phyloP scores from a whole-genome alignment of 53 echinoderm and acorn worm genomes.

The Paelopatides confundens region DNA sequence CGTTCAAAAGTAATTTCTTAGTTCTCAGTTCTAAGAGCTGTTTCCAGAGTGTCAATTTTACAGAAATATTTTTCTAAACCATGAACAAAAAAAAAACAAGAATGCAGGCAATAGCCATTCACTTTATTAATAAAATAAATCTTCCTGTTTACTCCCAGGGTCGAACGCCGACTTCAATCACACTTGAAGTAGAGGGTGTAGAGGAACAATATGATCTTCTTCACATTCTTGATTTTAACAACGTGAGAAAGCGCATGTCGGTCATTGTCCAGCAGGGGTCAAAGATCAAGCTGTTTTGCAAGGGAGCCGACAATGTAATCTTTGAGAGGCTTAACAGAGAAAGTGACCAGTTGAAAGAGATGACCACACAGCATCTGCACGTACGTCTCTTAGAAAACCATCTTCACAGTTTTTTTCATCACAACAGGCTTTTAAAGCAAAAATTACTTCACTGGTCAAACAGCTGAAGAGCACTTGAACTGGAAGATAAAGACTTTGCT shows the following conservation, averaged over 20 bases:
- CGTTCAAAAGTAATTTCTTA: too few species aligned
- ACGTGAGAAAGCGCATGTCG: slow-evolving; percentile 96
- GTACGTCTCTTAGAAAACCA: slow-evolving; percentile 58
- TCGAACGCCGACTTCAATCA: slow-evolving; percentile 94
- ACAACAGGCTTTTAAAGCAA: too few species aligned
- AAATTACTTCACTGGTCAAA: too few species aligned
- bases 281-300: slow-evolving; percentile 92
- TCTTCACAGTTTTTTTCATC: too few species aligned
- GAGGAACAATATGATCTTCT: slow-evolving; percentile 92
- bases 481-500: too few species aligned
- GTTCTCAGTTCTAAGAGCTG: too few species aligned
- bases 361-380: slow-evolving; percentile 85
- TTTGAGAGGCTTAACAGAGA: slow-evolving; percentile 75
- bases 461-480: too few species aligned
- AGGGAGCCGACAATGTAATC: slow-evolving; percentile 96
- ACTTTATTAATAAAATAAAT: too few species aligned
- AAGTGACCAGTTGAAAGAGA: slow-evolving; percentile 68
- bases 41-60: too few species aligned
- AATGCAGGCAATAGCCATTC: too few species aligned
- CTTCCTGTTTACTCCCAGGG: slow-evolving; percentile 57
- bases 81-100: too few species aligned
- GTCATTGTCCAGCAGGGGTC: slow-evolving; percentile 87
- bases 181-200: slow-evolving; percentile 77
- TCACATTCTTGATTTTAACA: slow-evolving; percentile 98
- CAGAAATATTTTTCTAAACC: too few species aligned